Evolutionary conservation across 2,888 invertebrate species (phyloP).

Genomic region (Drosophila recens): DNA sequence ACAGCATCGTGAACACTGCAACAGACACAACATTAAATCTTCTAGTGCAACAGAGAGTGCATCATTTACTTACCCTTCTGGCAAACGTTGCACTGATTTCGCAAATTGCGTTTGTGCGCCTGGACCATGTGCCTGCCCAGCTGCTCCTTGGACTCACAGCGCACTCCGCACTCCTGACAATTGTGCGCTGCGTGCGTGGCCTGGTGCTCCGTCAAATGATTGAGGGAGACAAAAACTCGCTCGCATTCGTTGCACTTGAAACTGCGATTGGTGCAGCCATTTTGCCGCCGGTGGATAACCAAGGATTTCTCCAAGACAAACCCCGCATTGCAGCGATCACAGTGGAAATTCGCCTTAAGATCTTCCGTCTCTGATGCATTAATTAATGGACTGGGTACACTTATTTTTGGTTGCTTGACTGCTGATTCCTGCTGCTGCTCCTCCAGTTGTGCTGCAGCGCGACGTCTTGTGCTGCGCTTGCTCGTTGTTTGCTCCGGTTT

Average conservation of each 20-base stretch:
- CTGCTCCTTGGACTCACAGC: constrained; percentile 85
- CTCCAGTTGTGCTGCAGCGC: constrained; percentile 25
- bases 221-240: constrained; percentile 87
- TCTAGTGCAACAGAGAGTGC: neutral
- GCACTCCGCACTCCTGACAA: constrained; percentile 84
- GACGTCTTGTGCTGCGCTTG: constrained; percentile 48
- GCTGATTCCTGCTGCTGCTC: constrained; percentile 15
- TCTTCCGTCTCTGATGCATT: constrained; percentile 41
- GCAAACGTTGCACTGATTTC: constrained; percentile 86
- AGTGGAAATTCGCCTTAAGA: constrained; percentile 66
- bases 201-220: constrained; percentile 87
- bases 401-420: constrained; percentile 30
- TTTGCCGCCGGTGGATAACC: constrained; percentile 82
- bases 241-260: constrained; percentile 85
- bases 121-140: constrained; percentile 85
- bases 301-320: constrained; percentile 82
- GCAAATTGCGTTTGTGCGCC: constrained; percentile 85
- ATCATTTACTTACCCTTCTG: constrained; percentile 73
- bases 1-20: constrained; percentile 86
- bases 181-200: constrained; percentile 71
- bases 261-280: constrained; percentile 85
- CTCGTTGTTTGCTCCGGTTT: constrained; percentile 10
- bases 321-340: constrained; percentile 83
- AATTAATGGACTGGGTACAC: neutral
- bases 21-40: neutral